Evolutionary conservation across 2,888 invertebrate species (phyloP).

Genomic region (Mystacides longicornis): DNA sequence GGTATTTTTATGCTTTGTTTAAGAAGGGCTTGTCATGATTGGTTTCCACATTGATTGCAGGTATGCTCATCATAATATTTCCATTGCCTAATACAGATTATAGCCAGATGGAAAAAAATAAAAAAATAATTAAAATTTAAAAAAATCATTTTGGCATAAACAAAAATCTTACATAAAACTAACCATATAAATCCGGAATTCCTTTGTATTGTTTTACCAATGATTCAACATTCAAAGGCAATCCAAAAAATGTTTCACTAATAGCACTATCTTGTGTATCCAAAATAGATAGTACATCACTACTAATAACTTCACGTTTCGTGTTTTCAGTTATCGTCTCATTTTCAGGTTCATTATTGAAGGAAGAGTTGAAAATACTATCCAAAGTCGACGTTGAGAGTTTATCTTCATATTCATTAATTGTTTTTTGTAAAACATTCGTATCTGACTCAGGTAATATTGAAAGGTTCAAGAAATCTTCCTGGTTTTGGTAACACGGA

Average conservation of each 20-base stretch:
- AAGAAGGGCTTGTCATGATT: no score
- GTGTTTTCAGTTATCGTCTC: not conserved
- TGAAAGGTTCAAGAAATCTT: not conserved
- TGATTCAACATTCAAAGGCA: constrained; percentile 62
- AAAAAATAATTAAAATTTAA: no score
- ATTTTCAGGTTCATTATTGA: not conserved
- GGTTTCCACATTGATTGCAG: no score
- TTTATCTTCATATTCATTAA: constrained; percentile 5
- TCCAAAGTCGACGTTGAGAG: constrained; percentile 8
- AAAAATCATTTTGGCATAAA: no score
- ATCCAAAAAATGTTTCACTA: constrained; percentile 60
- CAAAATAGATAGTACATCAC: not conserved
- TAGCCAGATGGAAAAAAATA: no score
- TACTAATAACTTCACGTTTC: not conserved
- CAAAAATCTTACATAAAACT: no score
- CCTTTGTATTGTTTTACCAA: constrained; percentile 70
- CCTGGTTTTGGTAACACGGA: constrained; percentile 10
- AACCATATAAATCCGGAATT: no score
- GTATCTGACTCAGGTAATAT: not conserved
- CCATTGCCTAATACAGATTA: no score
- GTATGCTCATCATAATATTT: no score
- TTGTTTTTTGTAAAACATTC: not conserved
- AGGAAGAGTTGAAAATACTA: constrained; percentile 2
- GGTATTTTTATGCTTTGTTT: no score
- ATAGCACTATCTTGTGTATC: not conserved